These are phyloP conservation scores for Sceliomorpha sp. DNA, from an alignment of 2,888 invertebrate genomes.

Conservation along the genomic window DNA sequence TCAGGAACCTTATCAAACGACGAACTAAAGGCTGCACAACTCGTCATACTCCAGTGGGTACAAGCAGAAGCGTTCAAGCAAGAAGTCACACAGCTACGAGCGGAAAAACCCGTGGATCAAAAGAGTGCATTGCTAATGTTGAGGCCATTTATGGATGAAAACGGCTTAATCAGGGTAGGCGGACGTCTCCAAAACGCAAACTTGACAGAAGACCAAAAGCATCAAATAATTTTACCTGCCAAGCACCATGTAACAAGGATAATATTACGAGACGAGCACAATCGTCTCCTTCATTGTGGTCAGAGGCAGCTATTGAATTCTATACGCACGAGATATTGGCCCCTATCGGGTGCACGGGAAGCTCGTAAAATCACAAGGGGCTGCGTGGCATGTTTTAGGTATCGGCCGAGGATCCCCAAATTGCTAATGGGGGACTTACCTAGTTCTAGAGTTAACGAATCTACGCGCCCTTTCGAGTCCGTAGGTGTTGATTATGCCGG, in stretches of 20 bases:
- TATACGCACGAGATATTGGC: conserved; percentile 8
- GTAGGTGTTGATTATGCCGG: conserved; percentile 40
- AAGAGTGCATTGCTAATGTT: conserved; percentile 7
- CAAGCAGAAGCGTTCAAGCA: conserved; percentile 12
- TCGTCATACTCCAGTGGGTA: conserved; percentile 11
- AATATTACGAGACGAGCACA: conserved; percentile 5
- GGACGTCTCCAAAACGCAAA: conserved; percentile 9
- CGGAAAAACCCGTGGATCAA: not conserved
- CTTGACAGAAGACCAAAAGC: conserved; percentile 1
- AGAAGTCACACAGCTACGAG: conserved; percentile 9
- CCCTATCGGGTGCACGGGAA: conserved; percentile 10
- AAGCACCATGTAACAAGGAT: conserved; percentile 6
- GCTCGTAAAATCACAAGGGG: conserved; percentile 14
- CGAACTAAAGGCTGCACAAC: conserved; percentile 5
- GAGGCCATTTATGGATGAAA: conserved; percentile 9
- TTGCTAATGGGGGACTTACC: conserved; percentile 36
- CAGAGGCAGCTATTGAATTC: not conserved
- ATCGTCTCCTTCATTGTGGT: conserved; percentile 1
- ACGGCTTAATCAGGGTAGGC: conserved; percentile 1
- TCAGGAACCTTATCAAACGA: conserved; percentile 1
- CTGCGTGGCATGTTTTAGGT: conserved; percentile 36
- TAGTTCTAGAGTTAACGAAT: conserved; percentile 6
- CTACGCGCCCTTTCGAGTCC: conserved; percentile 24
- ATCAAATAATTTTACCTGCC: conserved; percentile 5
- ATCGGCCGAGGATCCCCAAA: conserved; percentile 20